Evolutionary conservation across 2,797 vertebrate species (phyloP).

Genomic region (Astyanax mexicanus): DNA sequence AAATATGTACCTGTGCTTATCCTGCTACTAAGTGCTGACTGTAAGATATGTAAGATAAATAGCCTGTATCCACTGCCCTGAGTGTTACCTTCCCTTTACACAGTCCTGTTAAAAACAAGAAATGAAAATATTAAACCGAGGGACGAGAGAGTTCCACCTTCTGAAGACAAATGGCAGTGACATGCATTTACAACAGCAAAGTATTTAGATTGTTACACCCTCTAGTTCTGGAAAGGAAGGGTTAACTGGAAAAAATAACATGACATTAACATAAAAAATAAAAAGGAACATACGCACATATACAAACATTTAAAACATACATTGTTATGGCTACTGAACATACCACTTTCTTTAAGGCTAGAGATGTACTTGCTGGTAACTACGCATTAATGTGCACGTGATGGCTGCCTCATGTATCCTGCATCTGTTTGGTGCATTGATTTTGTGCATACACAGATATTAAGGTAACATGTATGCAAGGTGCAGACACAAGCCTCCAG

Average conservation of each 20-base stretch:
- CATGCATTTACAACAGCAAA: conserved; percentile 40
- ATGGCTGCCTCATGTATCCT: too few relatives aligned
- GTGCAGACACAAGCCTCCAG: too few relatives aligned
- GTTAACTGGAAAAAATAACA: conserved; percentile 18
- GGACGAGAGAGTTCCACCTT: conserved; percentile 7
- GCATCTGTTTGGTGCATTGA: too few relatives aligned
- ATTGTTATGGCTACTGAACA: conserved; percentile 51
- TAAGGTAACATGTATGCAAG: too few relatives aligned
- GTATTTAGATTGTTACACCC: conserved; percentile 30
- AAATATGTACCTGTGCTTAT: conserved; percentile 51
- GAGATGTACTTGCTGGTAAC: too few relatives aligned
- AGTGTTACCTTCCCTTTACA: conserved; percentile 44
- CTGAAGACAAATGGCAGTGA: conserved; percentile 48
- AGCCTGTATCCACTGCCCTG: conserved; percentile 19
- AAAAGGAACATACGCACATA: conserved; percentile 47
- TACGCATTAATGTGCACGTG: too few relatives aligned
- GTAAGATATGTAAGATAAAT: conserved; percentile 27
- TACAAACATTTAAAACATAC: conserved; percentile 43
- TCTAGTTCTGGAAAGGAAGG: conserved; percentile 2
- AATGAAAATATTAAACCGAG: conserved; percentile 23
- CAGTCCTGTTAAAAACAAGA: conserved; percentile 18
- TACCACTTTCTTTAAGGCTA: conserved; percentile 8
- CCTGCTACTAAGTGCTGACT: conserved; percentile 39
- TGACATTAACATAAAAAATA: conserved; percentile 19
- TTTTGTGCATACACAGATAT: too few relatives aligned